Evolutionary conservation across 2,797 vertebrate species (phyloP).

Genomic region (Tokudaia tokunoshimensis): DNA sequence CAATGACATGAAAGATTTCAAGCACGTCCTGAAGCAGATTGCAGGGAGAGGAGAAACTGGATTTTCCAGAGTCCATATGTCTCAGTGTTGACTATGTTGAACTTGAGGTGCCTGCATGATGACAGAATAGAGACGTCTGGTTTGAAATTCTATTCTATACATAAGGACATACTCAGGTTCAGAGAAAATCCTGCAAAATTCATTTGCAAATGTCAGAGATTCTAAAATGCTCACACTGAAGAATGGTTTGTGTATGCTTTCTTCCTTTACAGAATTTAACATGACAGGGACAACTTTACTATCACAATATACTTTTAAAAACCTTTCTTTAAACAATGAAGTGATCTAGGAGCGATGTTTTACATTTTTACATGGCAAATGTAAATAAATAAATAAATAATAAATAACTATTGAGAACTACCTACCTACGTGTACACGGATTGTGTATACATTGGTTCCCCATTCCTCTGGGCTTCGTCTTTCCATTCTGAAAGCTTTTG

Average conservation of each 20-base stretch:
- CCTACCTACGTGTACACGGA: not conserved
- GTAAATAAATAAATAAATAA: not conserved
- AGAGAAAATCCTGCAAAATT: not conserved
- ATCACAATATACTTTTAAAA: not conserved
- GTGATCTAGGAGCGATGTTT: not conserved
- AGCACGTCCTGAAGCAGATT: conserved; percentile 2
- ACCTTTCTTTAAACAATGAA: not conserved
- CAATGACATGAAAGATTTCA: not conserved
- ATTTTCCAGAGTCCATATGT: not conserved
- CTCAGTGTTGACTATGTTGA: not conserved
- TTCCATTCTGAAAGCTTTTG: not conserved
- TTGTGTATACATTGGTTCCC: not conserved
- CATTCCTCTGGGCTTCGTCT: not conserved
- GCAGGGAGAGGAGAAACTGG: conserved; percentile 13
- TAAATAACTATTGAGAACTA: not conserved
- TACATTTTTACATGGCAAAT: not conserved
- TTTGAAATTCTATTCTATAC: not conserved
- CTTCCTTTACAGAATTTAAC: not conserved
- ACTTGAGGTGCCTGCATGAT: not conserved
- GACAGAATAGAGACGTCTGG: not conserved
- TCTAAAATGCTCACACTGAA: not conserved
- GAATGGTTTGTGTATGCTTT: not conserved
- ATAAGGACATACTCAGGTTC: not conserved
- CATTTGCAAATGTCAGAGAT: not conserved
- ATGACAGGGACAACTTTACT: conserved; percentile 1